These are phyloP conservation scores for Trypoxylus dichotomus DNA, from an alignment of 1,140 invertebrate genomes.

Conservation along the genomic window DNA sequence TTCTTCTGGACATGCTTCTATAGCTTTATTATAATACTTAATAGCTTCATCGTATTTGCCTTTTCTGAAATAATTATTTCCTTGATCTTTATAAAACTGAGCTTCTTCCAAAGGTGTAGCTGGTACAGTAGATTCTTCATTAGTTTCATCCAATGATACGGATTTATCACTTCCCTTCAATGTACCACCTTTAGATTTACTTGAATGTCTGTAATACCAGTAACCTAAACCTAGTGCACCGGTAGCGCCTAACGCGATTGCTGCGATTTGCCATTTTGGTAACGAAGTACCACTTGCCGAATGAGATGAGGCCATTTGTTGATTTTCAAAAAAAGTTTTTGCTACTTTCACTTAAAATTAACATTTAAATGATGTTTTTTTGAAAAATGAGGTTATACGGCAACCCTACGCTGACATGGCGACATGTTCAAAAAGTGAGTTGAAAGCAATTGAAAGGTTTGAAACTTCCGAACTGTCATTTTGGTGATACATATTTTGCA, in stretches of 20 bases:
- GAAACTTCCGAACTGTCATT: background rate
- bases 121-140: conserved; percentile 52
- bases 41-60: conserved; percentile 90
- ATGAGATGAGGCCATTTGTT: conserved; percentile 36
- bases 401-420: conserved; percentile 17
- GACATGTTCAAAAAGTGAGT: conserved; percentile 24
- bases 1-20: conserved; percentile 77
- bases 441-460: background rate
- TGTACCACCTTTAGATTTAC: conserved; percentile 38
- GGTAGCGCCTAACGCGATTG: conserved; percentile 76
- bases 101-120: conserved; percentile 68
- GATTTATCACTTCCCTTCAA: conserved; percentile 44
- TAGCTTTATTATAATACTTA: conserved; percentile 83
- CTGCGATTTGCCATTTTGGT: conserved; percentile 66
- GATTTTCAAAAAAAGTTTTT: background rate
- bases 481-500: background rate
- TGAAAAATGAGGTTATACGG: conserved; percentile 20
- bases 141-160: conserved; percentile 44
- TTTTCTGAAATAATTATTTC: conserved; percentile 84
- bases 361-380: conserved; percentile 25
- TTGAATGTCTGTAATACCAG: conserved; percentile 70
- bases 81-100: conserved; percentile 78
- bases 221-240: conserved; percentile 79
- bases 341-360: conserved; percentile 5
- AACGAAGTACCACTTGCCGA: conserved; percentile 41